phyloP scores from a whole-genome alignment of 2,113 vertebrate species.

The Callocephalon fimbriatum region DNA sequence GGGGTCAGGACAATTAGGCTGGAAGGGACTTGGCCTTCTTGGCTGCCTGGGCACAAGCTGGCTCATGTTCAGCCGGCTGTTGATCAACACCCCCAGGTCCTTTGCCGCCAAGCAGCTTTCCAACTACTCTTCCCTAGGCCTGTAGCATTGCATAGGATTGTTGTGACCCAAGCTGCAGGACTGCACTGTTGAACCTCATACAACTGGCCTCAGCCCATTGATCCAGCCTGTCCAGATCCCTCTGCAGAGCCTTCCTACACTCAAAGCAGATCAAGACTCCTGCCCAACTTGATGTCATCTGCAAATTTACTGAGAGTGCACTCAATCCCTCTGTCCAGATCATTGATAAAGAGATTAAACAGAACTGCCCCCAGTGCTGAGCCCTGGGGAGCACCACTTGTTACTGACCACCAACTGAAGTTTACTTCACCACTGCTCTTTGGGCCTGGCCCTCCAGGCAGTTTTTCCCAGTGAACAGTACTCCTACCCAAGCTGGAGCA shows the following conservation, averaged over 20 bases:
- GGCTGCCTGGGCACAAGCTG: neutral
- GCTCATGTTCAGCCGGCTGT: neutral
- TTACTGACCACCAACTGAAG: no score
- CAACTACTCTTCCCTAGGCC: neutral
- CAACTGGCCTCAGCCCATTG: no score
- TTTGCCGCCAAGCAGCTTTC: neutral
- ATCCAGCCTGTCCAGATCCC: neutral
- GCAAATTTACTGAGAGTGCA: neutral
- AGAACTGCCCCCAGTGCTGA: neutral
- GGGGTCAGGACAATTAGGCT: neutral
- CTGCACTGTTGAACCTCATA: neutral
- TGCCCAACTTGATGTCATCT: neutral
- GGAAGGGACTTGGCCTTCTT: neutral
- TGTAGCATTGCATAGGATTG: neutral
- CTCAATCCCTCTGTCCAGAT: neutral
- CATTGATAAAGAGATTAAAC: neutral
- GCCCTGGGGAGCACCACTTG: no score
- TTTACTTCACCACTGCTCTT: neutral
- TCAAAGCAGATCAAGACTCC: neutral
- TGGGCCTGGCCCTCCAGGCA: neutral
- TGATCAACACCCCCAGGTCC: neutral
- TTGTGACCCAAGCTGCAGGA: neutral
- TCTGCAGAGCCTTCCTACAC: neutral
- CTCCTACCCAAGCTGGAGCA: neutral
- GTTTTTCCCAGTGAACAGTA: neutral